phyloP scores from a whole-genome alignment of 2,113 vertebrate species.

The Aptenodytes forsteri region DNA sequence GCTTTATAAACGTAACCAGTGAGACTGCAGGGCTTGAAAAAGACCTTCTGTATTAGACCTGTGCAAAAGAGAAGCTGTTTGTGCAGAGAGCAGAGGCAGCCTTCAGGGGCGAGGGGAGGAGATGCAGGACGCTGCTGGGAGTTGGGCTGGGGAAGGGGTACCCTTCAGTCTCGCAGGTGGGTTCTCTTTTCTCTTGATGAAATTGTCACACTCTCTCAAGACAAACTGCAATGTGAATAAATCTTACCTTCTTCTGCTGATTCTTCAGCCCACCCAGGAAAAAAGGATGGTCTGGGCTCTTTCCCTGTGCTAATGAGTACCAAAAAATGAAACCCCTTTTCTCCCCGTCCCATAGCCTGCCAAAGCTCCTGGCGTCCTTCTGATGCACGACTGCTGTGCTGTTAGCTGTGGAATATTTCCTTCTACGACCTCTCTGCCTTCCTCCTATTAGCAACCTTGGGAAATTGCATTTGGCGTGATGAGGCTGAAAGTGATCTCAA shows the following conservation, averaged over 20 bases:
- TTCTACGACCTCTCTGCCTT: not conserved
- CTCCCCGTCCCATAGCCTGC: not conserved
- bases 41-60: not conserved
- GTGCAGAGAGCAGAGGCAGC: not conserved
- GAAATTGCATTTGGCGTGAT: not conserved
- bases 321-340: rapidly evolving
- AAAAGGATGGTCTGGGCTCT: not conserved
- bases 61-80: not conserved
- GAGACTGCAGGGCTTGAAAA: not conserved
- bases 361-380: not conserved
- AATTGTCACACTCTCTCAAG: not conserved
- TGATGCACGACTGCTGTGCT: not conserved
- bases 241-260: not conserved
- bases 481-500: not conserved
- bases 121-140: not conserved
- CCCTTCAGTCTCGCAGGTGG: rapidly evolving
- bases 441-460: not conserved
- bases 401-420: not conserved
- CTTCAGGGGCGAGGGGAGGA: rapidly evolving
- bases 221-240: rapidly evolving
- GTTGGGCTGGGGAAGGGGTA: not conserved
- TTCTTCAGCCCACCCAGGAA: not conserved
- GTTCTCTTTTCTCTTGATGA: not conserved
- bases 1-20: not conserved
- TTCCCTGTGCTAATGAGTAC: not conserved